Conservation (phyloP, 2,113 vertebrate species). For the Sphyrna mokarran region DNA sequence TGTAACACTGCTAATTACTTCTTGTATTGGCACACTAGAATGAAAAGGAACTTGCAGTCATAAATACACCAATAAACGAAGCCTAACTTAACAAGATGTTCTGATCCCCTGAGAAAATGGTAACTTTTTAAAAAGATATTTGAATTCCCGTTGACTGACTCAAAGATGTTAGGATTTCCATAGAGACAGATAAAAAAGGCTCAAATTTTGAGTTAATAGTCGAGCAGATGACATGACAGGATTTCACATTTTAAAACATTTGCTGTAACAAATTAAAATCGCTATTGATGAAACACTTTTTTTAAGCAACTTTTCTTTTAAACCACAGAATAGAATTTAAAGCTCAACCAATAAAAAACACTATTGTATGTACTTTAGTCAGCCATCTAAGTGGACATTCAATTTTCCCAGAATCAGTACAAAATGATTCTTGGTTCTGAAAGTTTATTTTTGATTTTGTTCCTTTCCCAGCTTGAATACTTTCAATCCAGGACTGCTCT, state of each 20-base stretch:
- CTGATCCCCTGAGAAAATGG: background rate
- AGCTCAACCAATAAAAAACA: background rate
- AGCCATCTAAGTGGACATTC: background rate
- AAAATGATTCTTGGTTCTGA: background rate
- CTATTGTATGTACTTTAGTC: background rate
- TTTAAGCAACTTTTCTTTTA: background rate
- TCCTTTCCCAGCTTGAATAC: background rate
- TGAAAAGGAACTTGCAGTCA: background rate
- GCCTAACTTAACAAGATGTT: background rate
- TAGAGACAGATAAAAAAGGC: too few relatives aligned
- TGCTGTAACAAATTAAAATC: background rate
- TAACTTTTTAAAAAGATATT: background rate
- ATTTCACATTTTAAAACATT: background rate
- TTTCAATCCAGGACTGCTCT: background rate
- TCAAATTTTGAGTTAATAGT: background rate
- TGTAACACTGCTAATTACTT: background rate
- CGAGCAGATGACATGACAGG: background rate
- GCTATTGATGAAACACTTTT: background rate
- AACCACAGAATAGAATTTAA: background rate
- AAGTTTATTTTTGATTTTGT: background rate
- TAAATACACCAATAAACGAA: background rate
- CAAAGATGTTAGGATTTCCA: too few relatives aligned
- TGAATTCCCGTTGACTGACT: too few relatives aligned
- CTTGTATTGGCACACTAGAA: background rate
- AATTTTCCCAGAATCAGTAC: background rate